A percentile compares a stretch with the other conserved stretches of the same genome.
Evolutionary conservation across 2,888 invertebrate species (phyloP).

Genomic region (Polia nebulosa): DNA sequence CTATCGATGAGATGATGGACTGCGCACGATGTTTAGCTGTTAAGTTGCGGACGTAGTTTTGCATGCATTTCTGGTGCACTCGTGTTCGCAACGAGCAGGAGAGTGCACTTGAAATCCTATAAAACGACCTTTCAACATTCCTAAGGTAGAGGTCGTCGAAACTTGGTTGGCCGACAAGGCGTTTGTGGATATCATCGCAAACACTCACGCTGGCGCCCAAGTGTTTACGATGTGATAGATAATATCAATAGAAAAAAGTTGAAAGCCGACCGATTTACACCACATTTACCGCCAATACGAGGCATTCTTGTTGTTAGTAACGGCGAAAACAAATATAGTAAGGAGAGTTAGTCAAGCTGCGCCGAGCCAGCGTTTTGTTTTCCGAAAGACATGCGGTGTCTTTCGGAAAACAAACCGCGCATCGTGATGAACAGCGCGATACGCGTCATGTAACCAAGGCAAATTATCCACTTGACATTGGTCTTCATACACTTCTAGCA

Average conservation of each 20-base stretch:
- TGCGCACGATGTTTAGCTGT: conserved; percentile 25
- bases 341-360: conserved; percentile 59
- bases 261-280: conserved; percentile 45
- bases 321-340: conserved; percentile 67
- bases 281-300: conserved; percentile 33
- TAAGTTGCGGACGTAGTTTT: conserved; percentile 30
- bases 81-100: conserved; percentile 22
- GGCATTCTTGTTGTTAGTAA: conserved; percentile 56
- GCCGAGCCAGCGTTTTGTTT: conserved; percentile 46
- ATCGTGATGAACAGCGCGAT: conserved; percentile 41
- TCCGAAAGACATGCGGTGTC: conserved; percentile 51
- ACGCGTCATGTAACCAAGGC: conserved; percentile 53
- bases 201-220: conserved; percentile 41
- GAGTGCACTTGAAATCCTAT: conserved; percentile 73
- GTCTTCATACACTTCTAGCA: conserved; percentile 56
- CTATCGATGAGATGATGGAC: conserved; percentile 54
- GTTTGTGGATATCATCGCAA: conserved; percentile 36
- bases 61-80: conserved; percentile 36
- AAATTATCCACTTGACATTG: conserved; percentile 70
- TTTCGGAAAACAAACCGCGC: conserved; percentile 41
- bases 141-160: conserved; percentile 60
- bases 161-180: conserved; percentile 43
- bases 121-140: conserved; percentile 67
- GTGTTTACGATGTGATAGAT: conserved; percentile 40
- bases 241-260: conserved; percentile 24